Percentiles rank a stretch among this genome's conserved stretches.
Conservation (phyloP, 2,113 vertebrate genomes). For the Neolamprologus falcicula region DNA sequence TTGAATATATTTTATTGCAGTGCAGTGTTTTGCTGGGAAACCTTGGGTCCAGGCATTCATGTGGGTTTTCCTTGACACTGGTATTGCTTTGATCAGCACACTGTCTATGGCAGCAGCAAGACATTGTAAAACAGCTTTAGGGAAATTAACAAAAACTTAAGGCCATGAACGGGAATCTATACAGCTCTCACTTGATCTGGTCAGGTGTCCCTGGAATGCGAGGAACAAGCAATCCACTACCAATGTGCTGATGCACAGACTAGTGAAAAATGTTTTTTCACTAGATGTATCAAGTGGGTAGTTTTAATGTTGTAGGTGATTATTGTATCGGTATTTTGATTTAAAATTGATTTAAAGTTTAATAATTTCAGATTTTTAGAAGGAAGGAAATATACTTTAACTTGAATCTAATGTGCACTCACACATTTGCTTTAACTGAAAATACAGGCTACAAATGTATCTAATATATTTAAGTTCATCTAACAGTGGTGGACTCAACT, state of each 20-base stretch:
- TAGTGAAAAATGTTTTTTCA: neutral
- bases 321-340: neutral
- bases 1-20: neutral
- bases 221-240: neutral
- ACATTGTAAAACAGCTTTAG: neutral
- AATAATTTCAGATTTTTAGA: neutral
- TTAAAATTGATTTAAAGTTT: neutral
- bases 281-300: neutral
- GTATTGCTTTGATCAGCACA: neutral
- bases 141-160: neutral
- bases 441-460: neutral
- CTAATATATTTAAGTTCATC: neutral
- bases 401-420: neutral
- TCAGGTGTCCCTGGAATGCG: neutral
- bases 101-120: neutral
- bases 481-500: neutral
- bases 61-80: neutral
- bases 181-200: neutral
- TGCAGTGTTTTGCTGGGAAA: neutral
- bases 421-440: neutral
- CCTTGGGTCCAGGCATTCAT: neutral
- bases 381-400: neutral
- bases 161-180: neutral
- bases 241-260: neutral
- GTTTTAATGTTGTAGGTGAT: neutral